Percentiles rank a stretch among this genome's conserved stretches.
Evolutionary conservation across 2,888 invertebrate genomes (phyloP).

Genomic region (Drosophila demipolita): DNA sequence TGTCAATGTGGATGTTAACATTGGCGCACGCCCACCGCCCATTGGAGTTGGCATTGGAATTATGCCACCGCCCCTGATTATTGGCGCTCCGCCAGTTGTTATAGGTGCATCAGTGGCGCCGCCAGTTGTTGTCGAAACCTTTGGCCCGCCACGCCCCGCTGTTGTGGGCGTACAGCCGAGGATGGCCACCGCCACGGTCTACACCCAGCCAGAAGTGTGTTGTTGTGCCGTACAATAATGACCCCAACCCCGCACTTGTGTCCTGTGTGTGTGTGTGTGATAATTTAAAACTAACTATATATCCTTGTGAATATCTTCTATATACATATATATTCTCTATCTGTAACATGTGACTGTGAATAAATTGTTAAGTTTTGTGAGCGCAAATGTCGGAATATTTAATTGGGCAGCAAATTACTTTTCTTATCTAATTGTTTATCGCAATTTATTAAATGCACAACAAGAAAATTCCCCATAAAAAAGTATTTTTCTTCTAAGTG

Average conservation of each 20-base stretch:
- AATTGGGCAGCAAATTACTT: neutral
- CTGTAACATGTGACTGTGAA: slow-evolving; percentile 35
- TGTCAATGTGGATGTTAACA: slow-evolving; percentile 72
- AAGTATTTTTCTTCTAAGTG: neutral
- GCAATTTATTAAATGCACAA: neutral
- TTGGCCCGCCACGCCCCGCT: slow-evolving; percentile 30
- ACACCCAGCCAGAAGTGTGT: slow-evolving; percentile 67
- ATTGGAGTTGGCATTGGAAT: slow-evolving; percentile 68
- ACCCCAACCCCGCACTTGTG: neutral
- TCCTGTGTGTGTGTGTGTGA: slow-evolving; percentile 11
- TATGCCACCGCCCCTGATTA: slow-evolving; percentile 60
- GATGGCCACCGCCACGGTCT: slow-evolving; percentile 58
- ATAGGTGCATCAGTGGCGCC: slow-evolving; percentile 50
- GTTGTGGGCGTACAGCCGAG: slow-evolving; percentile 35
- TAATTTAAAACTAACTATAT: neutral
- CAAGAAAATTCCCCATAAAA: neutral
- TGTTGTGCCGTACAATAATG: slow-evolving; percentile 71
- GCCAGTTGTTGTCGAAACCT: slow-evolving; percentile 49
- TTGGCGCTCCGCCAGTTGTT: slow-evolving; percentile 53
- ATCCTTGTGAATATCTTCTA: slow-evolving; percentile 1
- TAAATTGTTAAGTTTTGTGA: slow-evolving; percentile 51
- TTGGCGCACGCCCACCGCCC: slow-evolving; percentile 66
- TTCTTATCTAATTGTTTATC: slow-evolving; percentile 11
- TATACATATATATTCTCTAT: slow-evolving; percentile 12
- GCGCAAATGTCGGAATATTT: slow-evolving; percentile 19